phyloP scores from a whole-genome alignment of 2,888 invertebrate species.

The Neria commutata region DNA sequence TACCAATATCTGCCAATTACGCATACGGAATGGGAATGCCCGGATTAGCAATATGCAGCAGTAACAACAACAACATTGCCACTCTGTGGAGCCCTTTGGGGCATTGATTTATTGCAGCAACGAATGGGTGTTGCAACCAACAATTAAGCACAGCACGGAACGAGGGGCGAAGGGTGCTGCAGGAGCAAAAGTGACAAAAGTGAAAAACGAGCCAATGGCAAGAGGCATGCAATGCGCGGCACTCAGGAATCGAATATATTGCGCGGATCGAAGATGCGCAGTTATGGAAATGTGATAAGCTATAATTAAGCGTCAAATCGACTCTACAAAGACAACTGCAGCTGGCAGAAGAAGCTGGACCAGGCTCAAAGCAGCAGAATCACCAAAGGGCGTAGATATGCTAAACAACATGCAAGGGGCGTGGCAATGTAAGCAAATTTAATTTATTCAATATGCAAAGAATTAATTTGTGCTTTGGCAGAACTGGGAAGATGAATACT shows the following conservation, averaged over 20 bases:
- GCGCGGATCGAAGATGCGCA: slow-evolving; percentile 15
- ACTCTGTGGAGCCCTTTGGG: slow-evolving; percentile 38
- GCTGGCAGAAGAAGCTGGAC: slow-evolving; percentile 5
- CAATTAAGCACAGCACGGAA: slow-evolving; percentile 42
- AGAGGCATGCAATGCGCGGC: not conserved
- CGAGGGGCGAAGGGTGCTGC: slow-evolving; percentile 14
- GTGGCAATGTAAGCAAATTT: slow-evolving; percentile 54
- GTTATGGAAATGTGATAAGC: slow-evolving; percentile 59
- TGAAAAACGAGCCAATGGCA: slow-evolving; percentile 49
- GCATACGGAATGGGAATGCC: too few species aligned
- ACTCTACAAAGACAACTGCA: slow-evolving; percentile 27
- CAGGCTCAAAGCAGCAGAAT: not conserved
- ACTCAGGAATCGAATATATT: slow-evolving; percentile 1
- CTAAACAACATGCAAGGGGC: slow-evolving; percentile 59
- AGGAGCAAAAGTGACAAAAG: slow-evolving; percentile 43
- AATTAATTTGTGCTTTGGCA: slow-evolving; percentile 44
- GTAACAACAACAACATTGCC: too few species aligned
- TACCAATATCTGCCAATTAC: too few species aligned
- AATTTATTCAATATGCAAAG: slow-evolving; percentile 58
- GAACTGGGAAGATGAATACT: slow-evolving; percentile 1
- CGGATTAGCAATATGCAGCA: too few species aligned
- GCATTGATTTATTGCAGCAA: slow-evolving; percentile 51
- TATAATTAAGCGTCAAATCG: slow-evolving; percentile 54
- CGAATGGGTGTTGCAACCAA: slow-evolving; percentile 44
- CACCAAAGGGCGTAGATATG: slow-evolving; percentile 52